A percentile compares a stretch with the other conserved stretches of the same genome.
Conservation (phyloP, 2,888 invertebrate genomes). For the Azorinus chamasolen region DNA sequence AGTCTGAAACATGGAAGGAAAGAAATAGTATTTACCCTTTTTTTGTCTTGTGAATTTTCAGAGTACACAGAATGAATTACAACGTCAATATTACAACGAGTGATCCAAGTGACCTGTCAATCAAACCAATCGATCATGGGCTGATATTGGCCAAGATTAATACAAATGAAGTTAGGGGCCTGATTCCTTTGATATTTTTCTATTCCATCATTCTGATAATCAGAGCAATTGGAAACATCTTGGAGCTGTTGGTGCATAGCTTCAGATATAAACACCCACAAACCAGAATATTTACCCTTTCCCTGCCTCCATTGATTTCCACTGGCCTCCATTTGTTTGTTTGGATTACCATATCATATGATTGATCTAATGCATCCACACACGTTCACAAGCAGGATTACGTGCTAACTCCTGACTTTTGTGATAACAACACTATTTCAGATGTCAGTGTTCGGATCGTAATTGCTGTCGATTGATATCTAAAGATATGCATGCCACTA, state of each 20-base stretch:
- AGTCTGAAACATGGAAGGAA: too few species aligned
- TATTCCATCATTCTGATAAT: slow-evolving; percentile 65
- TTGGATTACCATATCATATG: slow-evolving; percentile 77
- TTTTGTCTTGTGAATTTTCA: too few species aligned
- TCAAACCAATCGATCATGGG: neutral
- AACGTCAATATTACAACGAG: too few species aligned
- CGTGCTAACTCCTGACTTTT: slow-evolving; percentile 70
- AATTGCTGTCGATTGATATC: slow-evolving; percentile 76
- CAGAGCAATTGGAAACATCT: slow-evolving; percentile 71
- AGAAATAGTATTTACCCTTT: too few species aligned
- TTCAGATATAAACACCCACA: slow-evolving; percentile 72
- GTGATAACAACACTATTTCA: slow-evolving; percentile 63
- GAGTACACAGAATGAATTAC: too few species aligned
- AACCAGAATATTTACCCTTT: slow-evolving; percentile 73
- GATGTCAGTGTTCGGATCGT: slow-evolving; percentile 72
- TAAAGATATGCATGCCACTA: slow-evolving; percentile 77
- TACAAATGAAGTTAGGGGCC: slow-evolving; percentile 35
- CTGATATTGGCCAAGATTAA: slow-evolving; percentile 26
- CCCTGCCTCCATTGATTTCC: slow-evolving; percentile 72
- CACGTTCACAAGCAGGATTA: slow-evolving; percentile 62
- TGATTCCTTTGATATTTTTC: slow-evolving; percentile 69
- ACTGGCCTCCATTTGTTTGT: slow-evolving; percentile 69
- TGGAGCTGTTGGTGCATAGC: slow-evolving; percentile 73
- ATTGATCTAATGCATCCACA: slow-evolving; percentile 74
- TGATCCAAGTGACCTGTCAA: too few species aligned